Evolutionary conservation across 2,888 invertebrate genomes (phyloP), one percentile per base, ranked within the genome.

Genomic region (Xanthorhoe spadicearia): DNA sequence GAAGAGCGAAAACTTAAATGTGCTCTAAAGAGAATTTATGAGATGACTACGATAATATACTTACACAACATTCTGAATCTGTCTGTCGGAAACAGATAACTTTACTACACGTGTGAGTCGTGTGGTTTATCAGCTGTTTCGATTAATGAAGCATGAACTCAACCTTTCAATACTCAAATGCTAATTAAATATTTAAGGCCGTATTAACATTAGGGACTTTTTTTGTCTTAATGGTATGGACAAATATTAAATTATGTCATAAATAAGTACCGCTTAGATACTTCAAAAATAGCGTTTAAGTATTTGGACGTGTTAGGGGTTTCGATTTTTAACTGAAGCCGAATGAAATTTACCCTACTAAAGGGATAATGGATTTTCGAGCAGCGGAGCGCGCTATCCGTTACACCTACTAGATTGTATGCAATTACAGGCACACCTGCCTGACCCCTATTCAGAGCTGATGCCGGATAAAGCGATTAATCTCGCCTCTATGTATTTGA

Each of bases 121-220:
- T 4, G 15, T 57, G 35, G 52, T 8, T 43, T 58, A 62, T 56
- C 59, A 69, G 62, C 65, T 61, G 62, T 62, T 61, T 18, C 7
- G 54, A 43, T 60, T 35, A 60, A 4, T 15, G 1, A 50, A n/a
- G 2, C 23, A 23, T 7, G 9, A 19, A 17, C 17, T n/a, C 28
- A 46, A 46, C 15, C 8, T 46, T 46, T 46, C 5, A 6, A n/a
- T 15, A n/a, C 15, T n/a, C 46, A n/a, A n/a, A n/a, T 3, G 9
- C 28, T n/a, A n/a, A n/a, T n/a, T n/a, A n/a, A n/a, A n/a, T n/a
- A n/a, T n/a, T n/a, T n/a, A n/a, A n/a, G n/a, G n/a, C n/a, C n/a
- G n/a, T n/a, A n/a, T n/a, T n/a, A n/a, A n/a, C n/a, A n/a, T n/a
- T n/a, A n/a, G n/a, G n/a, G n/a, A n/a, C n/a, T n/a, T n/a, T n/a